Base-by-base conservation (phyloP, 30 jellyfish, hydroid and myxozoan genomes). In the Chrysaora quinquecirrha region DNA sequence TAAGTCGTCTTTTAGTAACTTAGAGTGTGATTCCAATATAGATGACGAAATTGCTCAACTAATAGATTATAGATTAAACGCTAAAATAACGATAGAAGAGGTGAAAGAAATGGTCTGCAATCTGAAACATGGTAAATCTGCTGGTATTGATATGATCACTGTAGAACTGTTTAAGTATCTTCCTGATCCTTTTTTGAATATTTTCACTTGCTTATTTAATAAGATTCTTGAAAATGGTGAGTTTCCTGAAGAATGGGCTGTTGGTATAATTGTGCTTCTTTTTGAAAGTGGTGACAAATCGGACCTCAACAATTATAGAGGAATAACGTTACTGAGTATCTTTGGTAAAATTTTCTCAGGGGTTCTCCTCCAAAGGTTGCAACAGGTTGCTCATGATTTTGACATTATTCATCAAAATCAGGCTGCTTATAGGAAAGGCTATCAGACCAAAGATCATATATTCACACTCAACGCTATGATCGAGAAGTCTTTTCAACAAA, bases 301-400 rank as follows among this genome's bases (percentile, higher is more conserved):
- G n/a, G n/a, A n/a, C n/a, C n/a, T n/a, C n/a, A n/a, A n/a, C 48
- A 73, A 73, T 20, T 73, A 73, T 58, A 73, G 84, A 66, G 84
- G 84, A 29, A 73, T 73, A 11, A 73, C 73, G 28, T 46, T 73
- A 33, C 28, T 73, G 10, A 71, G 83, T 47, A 43, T 73, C 23
- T 73, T 73, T 69, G 81, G 69, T 2, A 69, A 34, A 6, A 34
- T 69, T 69, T 69, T 34, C 66, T 34, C 46, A 21, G 81, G 64
- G 34, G 68, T 69, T 69, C 34, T 69, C 38, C 65, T 69, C 1
- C 66, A n/a, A n/a, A n/a, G n/a, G n/a, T n/a, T n/a, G n/a, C n/a
- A n/a, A n/a, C n/a, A n/a, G n/a, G n/a, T n/a, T n/a, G n/a, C n/a
- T n/a, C n/a, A n/a, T n/a, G n/a, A n/a, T n/a, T n/a, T n/a, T n/a